Conservation (phyloP, 2,797 vertebrate species). For the Jordanella pulchra region DNA sequence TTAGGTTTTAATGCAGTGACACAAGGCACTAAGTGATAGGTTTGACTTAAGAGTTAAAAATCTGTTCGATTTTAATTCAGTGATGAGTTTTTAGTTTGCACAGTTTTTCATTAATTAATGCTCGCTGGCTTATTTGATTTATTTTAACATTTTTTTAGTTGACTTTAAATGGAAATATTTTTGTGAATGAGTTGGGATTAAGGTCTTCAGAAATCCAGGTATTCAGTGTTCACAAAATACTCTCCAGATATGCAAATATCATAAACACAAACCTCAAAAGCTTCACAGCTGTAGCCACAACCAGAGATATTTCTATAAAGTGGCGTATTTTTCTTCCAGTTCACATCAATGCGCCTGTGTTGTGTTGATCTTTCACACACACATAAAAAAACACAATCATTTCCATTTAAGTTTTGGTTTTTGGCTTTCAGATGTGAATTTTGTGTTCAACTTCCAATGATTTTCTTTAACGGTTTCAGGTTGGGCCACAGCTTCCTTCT, state of each 20-base stretch:
- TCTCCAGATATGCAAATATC: not conserved
- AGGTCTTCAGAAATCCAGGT: slow-evolving; percentile 33
- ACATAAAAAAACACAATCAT: not conserved
- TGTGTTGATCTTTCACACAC: not conserved
- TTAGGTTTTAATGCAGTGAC: slow-evolving; percentile 15
- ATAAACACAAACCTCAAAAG: not conserved
- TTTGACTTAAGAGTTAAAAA: not conserved
- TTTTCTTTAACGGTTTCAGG: slow-evolving; percentile 4
- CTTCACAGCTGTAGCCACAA: not conserved
- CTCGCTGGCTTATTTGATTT: too few relatives aligned
- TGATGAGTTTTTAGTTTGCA: too few relatives aligned
- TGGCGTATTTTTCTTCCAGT: not conserved
- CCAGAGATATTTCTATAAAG: not conserved
- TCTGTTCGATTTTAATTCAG: too few relatives aligned
- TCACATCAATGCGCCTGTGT: not conserved
- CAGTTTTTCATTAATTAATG: too few relatives aligned
- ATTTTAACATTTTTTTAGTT: slow-evolving; percentile 1
- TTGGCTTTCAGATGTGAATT: not conserved
- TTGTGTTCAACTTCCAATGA: not conserved
- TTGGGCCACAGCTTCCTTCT: slow-evolving; percentile 1
- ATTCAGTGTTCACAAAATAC: not conserved
- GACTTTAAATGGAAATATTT: not conserved
- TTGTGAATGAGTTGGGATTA: not conserved
- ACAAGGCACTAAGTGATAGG: not conserved
- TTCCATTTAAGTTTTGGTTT: not conserved